Evolutionary conservation across 2,888 invertebrate genomes (phyloP), one percentile per base, ranked within the genome.

Genomic region (Syritta pipiens): DNA sequence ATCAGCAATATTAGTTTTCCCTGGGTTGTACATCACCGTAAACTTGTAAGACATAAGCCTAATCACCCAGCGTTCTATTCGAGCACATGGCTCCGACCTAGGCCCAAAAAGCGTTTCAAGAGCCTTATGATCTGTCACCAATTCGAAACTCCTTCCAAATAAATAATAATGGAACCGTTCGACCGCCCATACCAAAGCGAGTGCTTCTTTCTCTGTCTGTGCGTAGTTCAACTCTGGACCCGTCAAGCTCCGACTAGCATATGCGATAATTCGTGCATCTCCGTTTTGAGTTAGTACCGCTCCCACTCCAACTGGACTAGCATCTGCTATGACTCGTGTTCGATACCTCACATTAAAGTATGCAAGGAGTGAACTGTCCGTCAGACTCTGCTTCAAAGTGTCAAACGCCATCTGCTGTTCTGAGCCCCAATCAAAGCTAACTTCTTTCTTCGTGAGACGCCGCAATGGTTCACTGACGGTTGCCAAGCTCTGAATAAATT

Each of bases 121-220:
- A 0, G 89, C 86, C 26, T 82, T 82, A 40, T 81, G 81, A 53
- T 81, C 81, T 5, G 67, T 76, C n/a, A 81, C 37, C 19, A 85
- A 79, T 1, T 85, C 85, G 79, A 90, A 90, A n/a, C 84, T 82
- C 9, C 85, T 81, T 1, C 89, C 89, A 75, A 81, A 85, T 2
- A 89, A 37, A 69, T 86, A 89, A 14, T 84, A 82, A 57, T 88
- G 84, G 79, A 89, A 90, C 57, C 84, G 83, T 57, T 86, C 85
- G 4, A 87, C 84, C 2, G 86, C 87, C 82, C 84, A 72, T 86
- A 87, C 82, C 3, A 87, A 68, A 9, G 85, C 84, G 3, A 87
- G 81, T 1, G 85, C 86, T 83, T 85, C 83, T 68, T 84, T 84
- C n/a, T n/a, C n/a, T n/a, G n/a, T n/a, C n/a, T n/a, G n/a, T n/a